These are phyloP conservation scores for Pangasius mekongensis DNA, from an alignment of 2,797 vertebrate genomes.

Conservation along the genomic window DNA sequence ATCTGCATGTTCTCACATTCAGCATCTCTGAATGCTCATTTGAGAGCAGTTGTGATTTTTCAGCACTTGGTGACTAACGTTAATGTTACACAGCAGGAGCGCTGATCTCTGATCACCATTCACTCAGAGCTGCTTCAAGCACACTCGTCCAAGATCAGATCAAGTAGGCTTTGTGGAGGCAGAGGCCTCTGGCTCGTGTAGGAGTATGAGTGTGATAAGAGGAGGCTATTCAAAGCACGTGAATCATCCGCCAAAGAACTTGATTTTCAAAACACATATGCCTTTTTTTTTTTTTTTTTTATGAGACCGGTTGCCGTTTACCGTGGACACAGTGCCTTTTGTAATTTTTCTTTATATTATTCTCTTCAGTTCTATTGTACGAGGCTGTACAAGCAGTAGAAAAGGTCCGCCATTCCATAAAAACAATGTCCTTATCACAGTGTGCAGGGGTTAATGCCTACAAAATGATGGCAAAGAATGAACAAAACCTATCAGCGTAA, in stretches of 20 bases:
- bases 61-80: constrained; percentile 23
- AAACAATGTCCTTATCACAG: constrained; percentile 13
- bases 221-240: constrained; percentile 48
- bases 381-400: not conserved
- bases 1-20: constrained; percentile 18
- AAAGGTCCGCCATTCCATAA: constrained; percentile 18
- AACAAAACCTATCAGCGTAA: constrained; percentile 17
- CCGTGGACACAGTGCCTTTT: constrained; percentile 6
- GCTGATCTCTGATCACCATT: constrained; percentile 40
- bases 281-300: not conserved
- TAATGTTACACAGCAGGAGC: constrained; percentile 23
- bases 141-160: constrained; percentile 45
- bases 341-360: constrained; percentile 20
- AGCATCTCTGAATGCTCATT: not conserved
- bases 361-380: constrained; percentile 28
- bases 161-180: constrained; percentile 54
- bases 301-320: constrained; percentile 17
- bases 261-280: constrained; percentile 39
- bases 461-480: not conserved
- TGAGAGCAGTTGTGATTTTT: constrained; percentile 18
- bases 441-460: constrained; percentile 22
- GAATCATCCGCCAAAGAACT: constrained; percentile 53
- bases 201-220: constrained; percentile 49
- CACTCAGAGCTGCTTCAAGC: constrained; percentile 28
- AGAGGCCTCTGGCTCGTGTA: constrained; percentile 53